phyloP scores from a whole-genome alignment of 1,140 invertebrate species.

The Anastatus disparis region DNA sequence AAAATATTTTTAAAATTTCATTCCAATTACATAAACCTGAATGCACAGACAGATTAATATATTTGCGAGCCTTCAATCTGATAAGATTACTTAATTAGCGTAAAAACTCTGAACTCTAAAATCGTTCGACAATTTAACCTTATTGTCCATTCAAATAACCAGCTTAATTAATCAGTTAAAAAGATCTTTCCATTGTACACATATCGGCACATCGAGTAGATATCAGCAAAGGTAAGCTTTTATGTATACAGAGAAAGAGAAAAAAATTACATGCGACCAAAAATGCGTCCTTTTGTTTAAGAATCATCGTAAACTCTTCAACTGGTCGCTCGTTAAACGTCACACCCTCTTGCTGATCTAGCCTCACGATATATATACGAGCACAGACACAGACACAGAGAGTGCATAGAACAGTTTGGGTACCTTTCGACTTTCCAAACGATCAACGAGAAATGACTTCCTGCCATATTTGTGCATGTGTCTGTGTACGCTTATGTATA shows the following conservation, averaged over 20 bases:
- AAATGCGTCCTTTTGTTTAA: not conserved
- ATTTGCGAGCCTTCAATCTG: not conserved
- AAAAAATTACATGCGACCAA: not conserved
- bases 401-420: too few relatives aligned
- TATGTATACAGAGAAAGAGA: not conserved
- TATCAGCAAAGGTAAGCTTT: too few relatives aligned
- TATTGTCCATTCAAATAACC: not conserved
- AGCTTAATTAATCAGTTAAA: not conserved
- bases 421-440: too few relatives aligned
- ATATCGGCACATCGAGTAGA: too few relatives aligned
- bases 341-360: constrained; percentile 19
- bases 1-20: too few relatives aligned
- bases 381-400: not conserved
- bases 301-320: constrained; percentile 20
- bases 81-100: not conserved
- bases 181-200: not conserved
- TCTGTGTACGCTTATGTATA: too few relatives aligned
- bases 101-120: not conserved
- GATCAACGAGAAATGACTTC: constrained; percentile 6
- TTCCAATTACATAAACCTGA: too few relatives aligned
- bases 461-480: too few relatives aligned
- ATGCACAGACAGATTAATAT: too few relatives aligned
- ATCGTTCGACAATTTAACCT: not conserved
- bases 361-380: not conserved
- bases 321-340: constrained; percentile 26